Percentiles rank a stretch among this genome's conserved stretches.
phyloP scores from a whole-genome alignment of 2,888 invertebrate genomes.

The Mythimna albipuncta region DNA sequence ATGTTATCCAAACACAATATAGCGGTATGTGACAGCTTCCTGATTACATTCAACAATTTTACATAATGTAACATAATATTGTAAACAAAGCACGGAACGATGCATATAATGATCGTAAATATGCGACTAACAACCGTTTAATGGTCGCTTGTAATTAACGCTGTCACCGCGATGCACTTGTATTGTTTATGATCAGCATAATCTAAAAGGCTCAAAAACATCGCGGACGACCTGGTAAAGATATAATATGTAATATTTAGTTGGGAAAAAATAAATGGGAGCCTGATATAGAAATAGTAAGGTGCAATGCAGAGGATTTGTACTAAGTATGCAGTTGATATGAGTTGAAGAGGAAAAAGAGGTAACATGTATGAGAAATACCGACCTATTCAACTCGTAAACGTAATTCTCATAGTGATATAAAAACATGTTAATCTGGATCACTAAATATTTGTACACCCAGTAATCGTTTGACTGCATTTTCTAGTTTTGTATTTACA shows the following conservation, averaged over 20 bases:
- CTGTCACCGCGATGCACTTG: slow-evolving; percentile 38
- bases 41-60: slow-evolving; percentile 59
- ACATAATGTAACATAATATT: slow-evolving; percentile 66
- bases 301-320: background rate
- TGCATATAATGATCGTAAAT: slow-evolving; percentile 65
- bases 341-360: background rate
- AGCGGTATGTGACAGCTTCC: slow-evolving; percentile 57
- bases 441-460: background rate
- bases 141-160: slow-evolving; percentile 67
- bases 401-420: background rate
- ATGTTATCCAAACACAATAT: slow-evolving; percentile 51
- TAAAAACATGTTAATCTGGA: background rate
- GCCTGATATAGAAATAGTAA: background rate
- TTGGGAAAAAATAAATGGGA: background rate
- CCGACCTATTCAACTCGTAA: background rate
- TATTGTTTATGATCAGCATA: slow-evolving; percentile 13
- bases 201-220: background rate
- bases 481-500: too few relatives aligned
- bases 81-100: slow-evolving; percentile 74
- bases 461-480: background rate
- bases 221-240: background rate
- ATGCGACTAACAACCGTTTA: slow-evolving; percentile 69
- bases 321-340: background rate
- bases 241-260: too few relatives aligned
- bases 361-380: too few relatives aligned